These are phyloP conservation scores for Ceratosolen fusciceps DNA, from an alignment of 1,140 invertebrate genomes.

Conservation along the genomic window DNA sequence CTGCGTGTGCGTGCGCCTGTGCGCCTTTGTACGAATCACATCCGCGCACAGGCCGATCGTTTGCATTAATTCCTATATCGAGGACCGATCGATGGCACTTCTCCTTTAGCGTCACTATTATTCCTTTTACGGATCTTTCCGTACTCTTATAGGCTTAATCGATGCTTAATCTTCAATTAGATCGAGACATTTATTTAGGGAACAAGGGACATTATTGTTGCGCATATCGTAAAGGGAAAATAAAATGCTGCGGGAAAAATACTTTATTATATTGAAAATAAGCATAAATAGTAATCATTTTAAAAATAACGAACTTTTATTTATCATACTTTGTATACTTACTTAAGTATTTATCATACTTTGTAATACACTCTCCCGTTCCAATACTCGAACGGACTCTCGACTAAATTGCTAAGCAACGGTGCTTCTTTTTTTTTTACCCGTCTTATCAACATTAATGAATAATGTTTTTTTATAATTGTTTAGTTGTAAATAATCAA, in stretches of 20 bases:
- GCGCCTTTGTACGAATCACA: background rate
- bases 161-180: too few relatives aligned
- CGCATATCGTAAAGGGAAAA: too few relatives aligned
- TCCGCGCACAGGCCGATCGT: background rate
- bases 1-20: too few relatives aligned
- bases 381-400: background rate
- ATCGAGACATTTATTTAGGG: too few relatives aligned
- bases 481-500: background rate
- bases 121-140: too few relatives aligned
- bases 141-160: too few relatives aligned
- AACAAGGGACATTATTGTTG: too few relatives aligned
- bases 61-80: too few relatives aligned
- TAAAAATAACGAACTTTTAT: background rate
- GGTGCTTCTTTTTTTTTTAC: background rate
- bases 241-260: too few relatives aligned
- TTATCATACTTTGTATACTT: background rate
- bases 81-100: too few relatives aligned
- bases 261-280: background rate
- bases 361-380: background rate
- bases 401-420: background rate
- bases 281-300: background rate
- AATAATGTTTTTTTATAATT: background rate
- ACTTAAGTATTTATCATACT: background rate
- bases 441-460: background rate
- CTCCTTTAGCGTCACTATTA: too few relatives aligned